phyloP scores from a whole-genome alignment of 2,888 invertebrate genomes.

The Gnatocerus cornutus region DNA sequence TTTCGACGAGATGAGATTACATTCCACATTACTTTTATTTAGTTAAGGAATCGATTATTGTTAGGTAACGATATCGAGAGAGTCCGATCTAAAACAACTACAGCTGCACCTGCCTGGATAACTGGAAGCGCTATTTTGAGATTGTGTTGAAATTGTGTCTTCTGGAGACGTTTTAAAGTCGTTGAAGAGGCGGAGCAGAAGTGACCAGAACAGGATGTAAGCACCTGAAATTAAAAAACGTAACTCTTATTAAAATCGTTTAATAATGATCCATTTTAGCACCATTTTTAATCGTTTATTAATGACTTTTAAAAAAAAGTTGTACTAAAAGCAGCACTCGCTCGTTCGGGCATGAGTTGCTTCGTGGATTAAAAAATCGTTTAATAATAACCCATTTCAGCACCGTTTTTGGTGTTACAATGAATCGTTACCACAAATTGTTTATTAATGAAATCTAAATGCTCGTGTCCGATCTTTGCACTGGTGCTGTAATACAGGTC shows the following conservation, averaged over 20 bases:
- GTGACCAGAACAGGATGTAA: conserved; percentile 12
- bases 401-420: too few relatives aligned
- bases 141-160: neutral
- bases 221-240: conserved; percentile 13
- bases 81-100: conserved; percentile 20
- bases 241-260: too few relatives aligned
- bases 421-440: too few relatives aligned
- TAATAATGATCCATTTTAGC: too few relatives aligned
- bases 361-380: too few relatives aligned
- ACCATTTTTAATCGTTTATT: too few relatives aligned
- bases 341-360: too few relatives aligned
- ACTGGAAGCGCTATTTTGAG: neutral
- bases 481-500: too few relatives aligned
- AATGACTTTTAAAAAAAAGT: neutral
- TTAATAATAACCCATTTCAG: too few relatives aligned
- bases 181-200: conserved; percentile 10
- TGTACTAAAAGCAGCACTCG: neutral
- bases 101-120: conserved; percentile 7
- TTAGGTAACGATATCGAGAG: conserved; percentile 23
- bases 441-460: too few relatives aligned
- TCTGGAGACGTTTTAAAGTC: neutral
- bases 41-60: conserved; percentile 5
- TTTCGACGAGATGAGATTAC: conserved; percentile 12
- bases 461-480: too few relatives aligned
- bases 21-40: conserved; percentile 19